Evolutionary conservation across 2,113 vertebrate genomes (phyloP).

Genomic region (Zosterops japonicus): DNA sequence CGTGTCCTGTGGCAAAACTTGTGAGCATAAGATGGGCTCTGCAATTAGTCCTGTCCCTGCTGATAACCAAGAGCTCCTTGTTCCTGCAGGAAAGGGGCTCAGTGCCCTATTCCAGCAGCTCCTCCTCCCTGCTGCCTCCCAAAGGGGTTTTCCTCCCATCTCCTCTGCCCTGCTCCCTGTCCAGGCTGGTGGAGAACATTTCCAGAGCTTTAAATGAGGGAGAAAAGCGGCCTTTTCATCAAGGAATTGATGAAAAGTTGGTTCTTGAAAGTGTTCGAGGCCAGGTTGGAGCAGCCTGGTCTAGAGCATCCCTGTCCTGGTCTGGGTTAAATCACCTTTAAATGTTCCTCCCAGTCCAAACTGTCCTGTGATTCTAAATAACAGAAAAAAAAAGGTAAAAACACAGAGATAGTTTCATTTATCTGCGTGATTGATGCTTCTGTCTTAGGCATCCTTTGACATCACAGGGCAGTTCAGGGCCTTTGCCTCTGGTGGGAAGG

Average conservation of each 20-base stretch:
- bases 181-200: background rate
- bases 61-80: constrained; percentile 4
- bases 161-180: background rate
- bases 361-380: background rate
- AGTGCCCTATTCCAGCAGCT: background rate
- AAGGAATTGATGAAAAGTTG: background rate
- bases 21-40: constrained; percentile 8
- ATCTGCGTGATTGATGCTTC: background rate
- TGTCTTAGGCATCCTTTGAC: background rate
- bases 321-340: background rate
- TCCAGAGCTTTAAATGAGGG: background rate
- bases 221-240: background rate
- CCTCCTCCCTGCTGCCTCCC: background rate
- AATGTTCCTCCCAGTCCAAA: background rate
- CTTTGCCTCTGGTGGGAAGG: constrained; percentile 23
- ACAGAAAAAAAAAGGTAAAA: background rate
- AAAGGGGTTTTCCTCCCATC: background rate
- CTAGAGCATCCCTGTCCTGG: background rate
- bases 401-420: background rate
- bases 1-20: constrained; percentile 44
- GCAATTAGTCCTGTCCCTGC: background rate
- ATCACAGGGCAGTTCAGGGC: background rate
- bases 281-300: background rate
- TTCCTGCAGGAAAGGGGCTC: background rate
- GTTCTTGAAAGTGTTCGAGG: background rate